Conservation (phyloP, 2,113 vertebrate genomes). For the Corythaixoides concolor region DNA sequence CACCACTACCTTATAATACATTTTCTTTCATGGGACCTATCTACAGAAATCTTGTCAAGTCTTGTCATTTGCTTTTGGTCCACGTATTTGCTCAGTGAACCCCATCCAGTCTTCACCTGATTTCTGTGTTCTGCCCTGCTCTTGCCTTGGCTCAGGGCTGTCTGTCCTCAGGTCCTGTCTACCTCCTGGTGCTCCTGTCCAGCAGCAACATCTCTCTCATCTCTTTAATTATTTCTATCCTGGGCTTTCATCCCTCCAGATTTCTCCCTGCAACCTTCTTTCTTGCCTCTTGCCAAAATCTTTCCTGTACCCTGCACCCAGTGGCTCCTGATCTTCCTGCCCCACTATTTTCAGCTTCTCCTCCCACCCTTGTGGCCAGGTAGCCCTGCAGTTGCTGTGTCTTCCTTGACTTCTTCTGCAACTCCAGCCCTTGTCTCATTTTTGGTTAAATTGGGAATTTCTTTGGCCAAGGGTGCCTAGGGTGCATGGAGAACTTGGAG, state of each 20-base stretch:
- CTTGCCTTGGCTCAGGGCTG: background rate
- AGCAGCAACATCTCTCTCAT: background rate
- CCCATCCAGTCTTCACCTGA: background rate
- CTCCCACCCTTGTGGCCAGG: background rate
- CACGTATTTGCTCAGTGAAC: background rate
- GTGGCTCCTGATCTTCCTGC: background rate
- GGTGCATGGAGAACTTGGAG: background rate
- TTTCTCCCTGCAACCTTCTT: background rate
- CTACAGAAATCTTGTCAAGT: background rate
- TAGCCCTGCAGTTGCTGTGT: rapidly evolving
- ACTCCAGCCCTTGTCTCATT: background rate
- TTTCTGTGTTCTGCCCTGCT: background rate
- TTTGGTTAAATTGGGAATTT: background rate
- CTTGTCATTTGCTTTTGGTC: background rate
- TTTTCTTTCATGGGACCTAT: background rate
- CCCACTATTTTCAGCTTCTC: background rate
- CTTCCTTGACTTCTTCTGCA: background rate
- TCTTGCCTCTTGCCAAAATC: background rate
- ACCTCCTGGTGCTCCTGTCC: background rate
- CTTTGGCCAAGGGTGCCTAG: background rate
- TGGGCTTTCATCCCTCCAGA: background rate
- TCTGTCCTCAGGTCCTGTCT: background rate
- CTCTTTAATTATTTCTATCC: background rate
- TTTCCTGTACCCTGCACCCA: background rate
- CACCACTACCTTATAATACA: background rate